Percentiles rank a stretch among this genome's conserved stretches.
Evolutionary conservation across 2,888 invertebrate genomes (phyloP).

Genomic region (Dinocampus coccinellae): DNA sequence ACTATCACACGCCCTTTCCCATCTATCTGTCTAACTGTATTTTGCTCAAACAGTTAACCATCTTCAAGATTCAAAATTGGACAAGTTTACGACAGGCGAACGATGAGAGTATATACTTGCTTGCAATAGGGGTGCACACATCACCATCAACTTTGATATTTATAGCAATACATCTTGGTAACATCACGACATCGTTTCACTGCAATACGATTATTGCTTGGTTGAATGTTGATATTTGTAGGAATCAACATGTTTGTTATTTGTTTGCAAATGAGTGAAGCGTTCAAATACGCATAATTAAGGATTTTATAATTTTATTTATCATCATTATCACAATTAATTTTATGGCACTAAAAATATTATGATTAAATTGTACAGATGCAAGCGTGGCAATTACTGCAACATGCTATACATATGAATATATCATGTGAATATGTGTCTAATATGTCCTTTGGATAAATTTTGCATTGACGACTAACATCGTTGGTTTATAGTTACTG

Average conservation of each 20-base stretch:
- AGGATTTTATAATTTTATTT: neutral
- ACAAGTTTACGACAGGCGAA: neutral
- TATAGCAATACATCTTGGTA: neutral
- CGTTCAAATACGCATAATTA: neutral
- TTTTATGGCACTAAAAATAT: neutral
- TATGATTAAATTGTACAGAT: neutral
- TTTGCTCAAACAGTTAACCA: neutral
- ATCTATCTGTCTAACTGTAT: neutral
- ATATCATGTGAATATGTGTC: neutral
- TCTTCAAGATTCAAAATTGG: neutral
- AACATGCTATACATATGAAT: neutral
- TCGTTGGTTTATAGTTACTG: conserved; percentile 22
- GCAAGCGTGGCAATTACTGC: neutral
- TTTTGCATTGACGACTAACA: conserved; percentile 2
- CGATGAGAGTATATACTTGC: neutral
- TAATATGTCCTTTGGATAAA: neutral
- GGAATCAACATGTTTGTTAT: neutral
- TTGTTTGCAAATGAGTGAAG: neutral
- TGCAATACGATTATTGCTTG: neutral
- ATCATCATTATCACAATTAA: neutral
- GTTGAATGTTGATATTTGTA: neutral
- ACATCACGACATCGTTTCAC: neutral
- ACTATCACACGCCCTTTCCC: neutral
- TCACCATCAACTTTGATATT: neutral
- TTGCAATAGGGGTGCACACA: neutral